Percentiles rank a stretch among this genome's conserved stretches.
Conservation (phyloP, 2,888 invertebrate genomes). For the Synanthedon tipuliformis region DNA sequence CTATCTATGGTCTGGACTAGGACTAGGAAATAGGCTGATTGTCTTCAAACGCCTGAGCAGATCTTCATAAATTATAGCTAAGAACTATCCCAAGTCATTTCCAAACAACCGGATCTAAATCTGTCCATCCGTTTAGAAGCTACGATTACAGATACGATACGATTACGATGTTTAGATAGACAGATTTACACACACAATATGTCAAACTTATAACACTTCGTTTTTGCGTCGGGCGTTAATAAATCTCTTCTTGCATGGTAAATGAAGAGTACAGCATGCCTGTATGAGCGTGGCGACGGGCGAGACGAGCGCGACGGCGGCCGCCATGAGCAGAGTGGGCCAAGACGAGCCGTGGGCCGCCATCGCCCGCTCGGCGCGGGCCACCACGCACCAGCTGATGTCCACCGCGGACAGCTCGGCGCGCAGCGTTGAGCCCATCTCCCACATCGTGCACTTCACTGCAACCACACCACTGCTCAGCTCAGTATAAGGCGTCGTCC, state of each 20-base stretch:
- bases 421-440: constrained; percentile 88
- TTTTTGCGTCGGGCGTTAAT: neutral
- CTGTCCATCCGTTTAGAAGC: no score
- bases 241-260: neutral
- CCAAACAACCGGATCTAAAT: no score
- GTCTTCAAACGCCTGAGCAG: no score
- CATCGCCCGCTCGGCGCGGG: constrained; percentile 80
- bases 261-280: constrained; percentile 20
- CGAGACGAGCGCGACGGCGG: constrained; percentile 40
- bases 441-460: constrained; percentile 98
- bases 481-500: no score
- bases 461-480: constrained; percentile 10
- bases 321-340: constrained; percentile 46
- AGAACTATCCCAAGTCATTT: no score
- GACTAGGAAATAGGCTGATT: no score
- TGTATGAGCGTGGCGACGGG: constrained; percentile 46
- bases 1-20: no score
- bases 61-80: no score
- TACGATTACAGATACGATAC: no score
- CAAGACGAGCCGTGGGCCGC: constrained; percentile 49
- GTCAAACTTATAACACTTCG: neutral
- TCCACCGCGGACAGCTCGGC: constrained; percentile 94
- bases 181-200: no score
- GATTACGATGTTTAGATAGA: no score
- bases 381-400: constrained; percentile 94